Evolutionary conservation across 2,113 vertebrate genomes (phyloP).

Genomic region (Gymnocephalus cernua): DNA sequence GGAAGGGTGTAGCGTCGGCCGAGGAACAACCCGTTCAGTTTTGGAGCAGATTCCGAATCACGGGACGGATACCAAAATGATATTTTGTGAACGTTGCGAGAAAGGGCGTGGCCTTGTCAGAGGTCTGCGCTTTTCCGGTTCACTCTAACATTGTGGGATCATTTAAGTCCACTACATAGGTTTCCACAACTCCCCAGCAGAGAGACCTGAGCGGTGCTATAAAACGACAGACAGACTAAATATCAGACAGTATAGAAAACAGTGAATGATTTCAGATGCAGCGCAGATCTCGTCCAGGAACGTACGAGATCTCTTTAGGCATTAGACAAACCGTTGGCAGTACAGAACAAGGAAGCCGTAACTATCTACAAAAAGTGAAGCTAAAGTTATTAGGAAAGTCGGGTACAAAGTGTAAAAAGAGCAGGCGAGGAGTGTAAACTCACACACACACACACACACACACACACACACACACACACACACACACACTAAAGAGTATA

Average conservation of each 20-base stretch:
- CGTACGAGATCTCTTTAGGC: neutral
- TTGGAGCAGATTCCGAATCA: neutral
- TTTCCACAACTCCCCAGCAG: neutral
- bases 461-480: too few species aligned
- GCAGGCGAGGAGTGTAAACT: constrained; percentile 30
- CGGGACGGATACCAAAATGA: too few species aligned
- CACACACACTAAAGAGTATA: constrained; percentile 24
- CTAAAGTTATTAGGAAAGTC: constrained; percentile 49
- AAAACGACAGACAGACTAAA: neutral
- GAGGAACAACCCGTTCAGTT: neutral
- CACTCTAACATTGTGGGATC: neutral
- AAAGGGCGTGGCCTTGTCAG: neutral
- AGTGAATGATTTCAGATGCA: constrained; percentile 9
- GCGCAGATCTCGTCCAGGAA: neutral
- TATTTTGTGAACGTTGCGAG: neutral
- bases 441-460: constrained; percentile 36
- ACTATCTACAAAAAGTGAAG: constrained; percentile 50
- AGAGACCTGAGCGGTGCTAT: constrained; percentile 11
- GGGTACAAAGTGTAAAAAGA: constrained; percentile 67
- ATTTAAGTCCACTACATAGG: neutral
- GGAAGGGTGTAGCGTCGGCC: neutral
- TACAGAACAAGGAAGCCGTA: constrained; percentile 19
- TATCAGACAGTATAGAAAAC: constrained; percentile 5
- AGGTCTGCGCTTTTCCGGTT: neutral
- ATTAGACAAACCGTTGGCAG: constrained; percentile 13